Conservation (phyloP, 1,140 invertebrate species). For the Glossosoma conforme region DNA sequence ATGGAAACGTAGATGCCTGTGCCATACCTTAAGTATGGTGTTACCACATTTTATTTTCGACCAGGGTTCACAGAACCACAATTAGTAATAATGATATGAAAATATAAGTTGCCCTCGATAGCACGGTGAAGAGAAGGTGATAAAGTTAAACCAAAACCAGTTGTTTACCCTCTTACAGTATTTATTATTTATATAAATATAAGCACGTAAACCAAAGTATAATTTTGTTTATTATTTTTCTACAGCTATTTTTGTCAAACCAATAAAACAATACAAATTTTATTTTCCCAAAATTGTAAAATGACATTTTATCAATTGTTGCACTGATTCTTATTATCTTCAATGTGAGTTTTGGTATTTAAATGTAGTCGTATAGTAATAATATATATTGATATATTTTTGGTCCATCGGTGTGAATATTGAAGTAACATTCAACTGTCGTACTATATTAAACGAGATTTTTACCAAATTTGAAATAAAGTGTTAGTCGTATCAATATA, state of each 20-base stretch:
- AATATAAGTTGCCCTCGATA: neutral
- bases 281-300: slow-evolving; percentile 2
- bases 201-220: slow-evolving; percentile 16
- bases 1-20: slow-evolving; percentile 13
- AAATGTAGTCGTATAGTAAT: slow-evolving; percentile 4
- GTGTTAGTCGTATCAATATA: slow-evolving; percentile 27
- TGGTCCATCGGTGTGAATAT: slow-evolving; percentile 24
- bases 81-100: neutral
- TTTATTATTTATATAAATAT: slow-evolving; percentile 16
- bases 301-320: slow-evolving; percentile 4
- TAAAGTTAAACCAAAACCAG: slow-evolving; percentile 14
- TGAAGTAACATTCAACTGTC: slow-evolving; percentile 11
- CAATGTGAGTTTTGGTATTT: neutral
- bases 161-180: slow-evolving; percentile 25
- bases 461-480: slow-evolving; percentile 29
- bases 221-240: neutral
- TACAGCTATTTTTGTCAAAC: neutral
- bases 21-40: slow-evolving; percentile 22
- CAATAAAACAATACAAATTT: slow-evolving; percentile 1
- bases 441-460: slow-evolving; percentile 22
- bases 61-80: no score
- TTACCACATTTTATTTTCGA: slow-evolving; percentile 23
- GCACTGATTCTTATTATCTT: neutral
- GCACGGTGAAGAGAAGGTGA: neutral
- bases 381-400: slow-evolving; percentile 21